phyloP scores from a whole-genome alignment of 2,113 vertebrate genomes.

The Rallus limicola region DNA sequence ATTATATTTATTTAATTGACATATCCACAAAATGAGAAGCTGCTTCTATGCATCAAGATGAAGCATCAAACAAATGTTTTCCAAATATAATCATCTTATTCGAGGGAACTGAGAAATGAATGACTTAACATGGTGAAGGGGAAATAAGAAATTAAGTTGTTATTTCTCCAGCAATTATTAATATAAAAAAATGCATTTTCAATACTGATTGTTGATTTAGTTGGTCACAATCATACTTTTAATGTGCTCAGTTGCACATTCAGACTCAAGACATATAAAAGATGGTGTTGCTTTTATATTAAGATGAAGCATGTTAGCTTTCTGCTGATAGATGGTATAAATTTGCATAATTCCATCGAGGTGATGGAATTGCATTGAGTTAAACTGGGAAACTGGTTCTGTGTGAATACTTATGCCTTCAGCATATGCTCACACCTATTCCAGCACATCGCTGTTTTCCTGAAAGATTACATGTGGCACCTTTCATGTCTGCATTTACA shows the following conservation, averaged over 20 bases:
- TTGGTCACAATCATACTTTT: background rate
- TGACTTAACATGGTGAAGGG: background rate
- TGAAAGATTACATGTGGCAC: background rate
- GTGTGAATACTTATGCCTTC: background rate
- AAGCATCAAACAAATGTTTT: background rate
- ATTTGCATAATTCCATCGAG: background rate
- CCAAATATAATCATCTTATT: background rate
- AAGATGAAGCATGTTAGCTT: background rate
- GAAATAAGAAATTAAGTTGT: background rate
- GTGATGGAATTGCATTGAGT: background rate
- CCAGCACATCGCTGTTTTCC: background rate
- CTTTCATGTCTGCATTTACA: background rate
- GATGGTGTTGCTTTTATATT: background rate
- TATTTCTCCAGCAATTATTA: background rate
- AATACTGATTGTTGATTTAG: background rate
- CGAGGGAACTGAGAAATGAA: background rate
- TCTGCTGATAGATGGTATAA: background rate
- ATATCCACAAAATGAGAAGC: background rate
- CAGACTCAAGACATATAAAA: background rate
- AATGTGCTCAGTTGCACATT: background rate
- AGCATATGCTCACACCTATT: background rate
- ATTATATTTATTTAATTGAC: background rate
- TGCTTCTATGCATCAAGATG: constrained; percentile 1
- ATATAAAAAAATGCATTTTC: background rate
- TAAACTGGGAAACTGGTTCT: background rate